phyloP scores from a whole-genome alignment of 37 sponge, comb jelly and placozoan genomes.

The Eunapius fragilis region DNA sequence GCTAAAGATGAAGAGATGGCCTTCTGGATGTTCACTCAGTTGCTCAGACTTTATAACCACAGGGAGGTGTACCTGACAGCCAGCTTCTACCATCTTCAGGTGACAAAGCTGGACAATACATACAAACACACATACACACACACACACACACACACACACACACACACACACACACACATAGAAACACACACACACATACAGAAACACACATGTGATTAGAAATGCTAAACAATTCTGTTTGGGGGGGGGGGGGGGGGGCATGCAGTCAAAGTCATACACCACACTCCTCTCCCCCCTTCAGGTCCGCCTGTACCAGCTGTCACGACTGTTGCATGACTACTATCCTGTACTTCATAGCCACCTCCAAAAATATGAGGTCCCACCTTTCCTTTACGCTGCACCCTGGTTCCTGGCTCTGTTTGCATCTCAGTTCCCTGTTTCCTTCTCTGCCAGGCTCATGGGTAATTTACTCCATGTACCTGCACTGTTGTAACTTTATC shows the following conservation, averaged over 20 bases:
- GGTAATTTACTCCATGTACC: constrained; percentile 34
- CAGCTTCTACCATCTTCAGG: constrained; percentile 71
- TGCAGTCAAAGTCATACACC: not conserved
- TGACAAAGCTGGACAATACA: not conserved
- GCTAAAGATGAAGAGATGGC: constrained; percentile 57
- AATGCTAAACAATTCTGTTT: too few species aligned
- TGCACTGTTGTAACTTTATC: not conserved
- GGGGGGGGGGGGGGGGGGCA: too few species aligned
- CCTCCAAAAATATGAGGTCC: constrained; percentile 62
- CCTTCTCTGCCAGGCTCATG: constrained; percentile 78
- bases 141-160: not conserved
- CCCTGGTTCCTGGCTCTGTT: constrained; percentile 94
- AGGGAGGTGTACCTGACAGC: constrained; percentile 59
- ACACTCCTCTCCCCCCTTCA: constrained; percentile 4
- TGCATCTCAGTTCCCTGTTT: constrained; percentile 84
- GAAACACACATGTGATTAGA: too few species aligned
- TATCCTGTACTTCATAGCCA: constrained; percentile 66
- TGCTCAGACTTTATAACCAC: constrained; percentile 63
- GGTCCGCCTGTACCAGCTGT: constrained; percentile 84
- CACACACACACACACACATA: too few species aligned
- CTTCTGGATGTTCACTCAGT: constrained; percentile 51
- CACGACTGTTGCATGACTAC: constrained; percentile 80
- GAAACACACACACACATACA: too few species aligned
- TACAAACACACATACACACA: not conserved
- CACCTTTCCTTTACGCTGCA: constrained; percentile 88